Evolutionary conservation across 2,888 invertebrate species (phyloP).

Genomic region (Achlya flavicornis): DNA sequence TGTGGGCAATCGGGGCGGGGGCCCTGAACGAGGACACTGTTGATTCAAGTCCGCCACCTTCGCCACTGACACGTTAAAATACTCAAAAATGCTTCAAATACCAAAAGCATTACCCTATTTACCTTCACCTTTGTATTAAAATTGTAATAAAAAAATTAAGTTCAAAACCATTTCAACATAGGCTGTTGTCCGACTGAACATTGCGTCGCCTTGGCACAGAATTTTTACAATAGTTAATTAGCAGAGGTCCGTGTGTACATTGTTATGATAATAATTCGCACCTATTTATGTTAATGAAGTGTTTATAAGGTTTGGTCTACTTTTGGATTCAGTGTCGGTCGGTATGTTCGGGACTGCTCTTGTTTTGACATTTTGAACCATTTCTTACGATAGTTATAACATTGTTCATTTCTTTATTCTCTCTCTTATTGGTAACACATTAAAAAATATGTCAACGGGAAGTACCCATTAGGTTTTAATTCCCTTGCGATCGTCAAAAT

Average conservation of each 20-base stretch:
- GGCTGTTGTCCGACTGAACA: conserved; percentile 23
- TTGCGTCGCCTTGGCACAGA: conserved; percentile 56
- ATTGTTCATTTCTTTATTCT: too few relatives aligned
- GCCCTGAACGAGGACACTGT: too few relatives aligned
- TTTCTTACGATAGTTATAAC: too few relatives aligned
- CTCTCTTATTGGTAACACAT: too few relatives aligned
- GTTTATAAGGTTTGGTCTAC: conserved; percentile 9
- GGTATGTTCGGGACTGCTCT: not conserved
- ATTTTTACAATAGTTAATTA: conserved; percentile 61
- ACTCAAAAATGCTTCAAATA: not conserved
- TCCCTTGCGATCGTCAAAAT: too few relatives aligned
- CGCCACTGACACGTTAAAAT: too few relatives aligned
- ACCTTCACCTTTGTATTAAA: conserved; percentile 20
- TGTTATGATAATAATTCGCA: conserved; percentile 39
- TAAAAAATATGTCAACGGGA: too few relatives aligned
- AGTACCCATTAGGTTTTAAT: too few relatives aligned
- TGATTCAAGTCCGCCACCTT: too few relatives aligned
- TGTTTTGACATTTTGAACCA: not conserved
- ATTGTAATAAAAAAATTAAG: conserved; percentile 19
- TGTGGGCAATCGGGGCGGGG: too few relatives aligned
- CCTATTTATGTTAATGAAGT: conserved; percentile 25
- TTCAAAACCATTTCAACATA: conserved; percentile 30
- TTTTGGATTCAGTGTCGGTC: not conserved
- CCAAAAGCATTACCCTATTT: not conserved
- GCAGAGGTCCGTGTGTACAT: conserved; percentile 33